Evolutionary conservation across 2,797 vertebrate genomes (phyloP).

Genomic region (Oreochromis grahami): DNA sequence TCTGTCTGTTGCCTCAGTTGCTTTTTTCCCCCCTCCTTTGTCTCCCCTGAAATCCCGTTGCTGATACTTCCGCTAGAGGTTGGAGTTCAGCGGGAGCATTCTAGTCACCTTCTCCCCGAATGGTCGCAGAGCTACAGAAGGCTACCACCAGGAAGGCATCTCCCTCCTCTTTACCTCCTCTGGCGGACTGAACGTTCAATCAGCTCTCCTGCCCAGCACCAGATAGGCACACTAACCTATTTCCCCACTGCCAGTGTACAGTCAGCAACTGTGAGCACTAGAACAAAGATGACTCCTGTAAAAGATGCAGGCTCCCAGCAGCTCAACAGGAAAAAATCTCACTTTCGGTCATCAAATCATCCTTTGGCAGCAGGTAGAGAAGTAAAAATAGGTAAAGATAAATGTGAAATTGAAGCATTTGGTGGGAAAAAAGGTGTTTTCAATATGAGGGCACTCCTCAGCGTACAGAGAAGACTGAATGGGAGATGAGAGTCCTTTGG

Average conservation of each 20-base stretch:
- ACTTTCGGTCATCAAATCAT: slow-evolving; percentile 30
- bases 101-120: slow-evolving; percentile 20
- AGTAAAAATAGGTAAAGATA: background rate
- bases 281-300: slow-evolving; percentile 67
- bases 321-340: background rate
- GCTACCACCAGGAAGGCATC: slow-evolving; percentile 49
- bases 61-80: slow-evolving; percentile 38
- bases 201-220: slow-evolving; percentile 46
- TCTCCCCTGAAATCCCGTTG: background rate
- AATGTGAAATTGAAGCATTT: background rate
- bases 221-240: slow-evolving; percentile 73
- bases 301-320: slow-evolving; percentile 13
- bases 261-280: slow-evolving; percentile 44
- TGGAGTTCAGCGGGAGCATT: slow-evolving; percentile 44
- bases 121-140: slow-evolving; percentile 14
- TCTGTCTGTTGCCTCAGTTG: background rate
- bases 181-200: slow-evolving; percentile 18
- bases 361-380: background rate
- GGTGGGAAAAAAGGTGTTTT: background rate
- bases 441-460: slow-evolving; percentile 12
- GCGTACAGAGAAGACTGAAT: slow-evolving; percentile 37
- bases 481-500: slow-evolving; percentile 49
- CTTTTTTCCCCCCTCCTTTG: background rate
- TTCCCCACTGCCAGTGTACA: slow-evolving; percentile 51
- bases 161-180: slow-evolving; percentile 48